These are phyloP conservation scores for Drosophila kanapiae DNA, from an alignment of 1,140 invertebrate species.

Conservation along the genomic window DNA sequence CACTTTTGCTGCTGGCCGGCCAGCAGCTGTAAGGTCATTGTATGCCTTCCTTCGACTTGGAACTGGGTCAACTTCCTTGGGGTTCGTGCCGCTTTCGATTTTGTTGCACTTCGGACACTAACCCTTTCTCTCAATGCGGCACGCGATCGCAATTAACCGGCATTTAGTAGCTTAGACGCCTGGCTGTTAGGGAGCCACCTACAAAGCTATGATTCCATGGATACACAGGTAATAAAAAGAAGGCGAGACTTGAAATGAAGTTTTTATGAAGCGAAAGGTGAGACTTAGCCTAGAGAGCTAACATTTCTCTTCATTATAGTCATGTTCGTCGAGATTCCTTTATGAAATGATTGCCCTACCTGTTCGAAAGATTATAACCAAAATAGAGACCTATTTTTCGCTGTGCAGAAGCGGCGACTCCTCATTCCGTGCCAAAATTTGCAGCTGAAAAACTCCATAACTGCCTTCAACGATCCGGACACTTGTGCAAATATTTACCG, in stretches of 20 bases:
- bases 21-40: constrained; percentile 48
- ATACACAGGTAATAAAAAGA: constrained; percentile 10
- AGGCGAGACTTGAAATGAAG: not conserved
- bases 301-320: too few relatives aligned
- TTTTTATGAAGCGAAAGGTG: not conserved
- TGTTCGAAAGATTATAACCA: not conserved
- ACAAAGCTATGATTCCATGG: constrained; percentile 1
- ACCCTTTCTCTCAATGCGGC: constrained; percentile 36
- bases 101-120: constrained; percentile 53
- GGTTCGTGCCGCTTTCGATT: constrained; percentile 47
- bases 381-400: not conserved
- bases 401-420: not conserved
- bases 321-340: too few relatives aligned
- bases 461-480: constrained; percentile 47
- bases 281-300: too few relatives aligned
- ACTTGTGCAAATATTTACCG: constrained; percentile 82
- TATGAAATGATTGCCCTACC: too few relatives aligned
- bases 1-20: constrained; percentile 42
- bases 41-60: constrained; percentile 15
- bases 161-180: constrained; percentile 30
- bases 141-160: constrained; percentile 52
- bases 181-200: not conserved
- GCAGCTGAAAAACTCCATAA: constrained; percentile 27
- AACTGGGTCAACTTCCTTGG: constrained; percentile 41
- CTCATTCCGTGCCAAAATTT: constrained; percentile 11